A percentile compares a stretch with the other conserved stretches of the same genome.
Evolutionary conservation across 2,797 vertebrate species (phyloP).

Genomic region (Danio choprae): DNA sequence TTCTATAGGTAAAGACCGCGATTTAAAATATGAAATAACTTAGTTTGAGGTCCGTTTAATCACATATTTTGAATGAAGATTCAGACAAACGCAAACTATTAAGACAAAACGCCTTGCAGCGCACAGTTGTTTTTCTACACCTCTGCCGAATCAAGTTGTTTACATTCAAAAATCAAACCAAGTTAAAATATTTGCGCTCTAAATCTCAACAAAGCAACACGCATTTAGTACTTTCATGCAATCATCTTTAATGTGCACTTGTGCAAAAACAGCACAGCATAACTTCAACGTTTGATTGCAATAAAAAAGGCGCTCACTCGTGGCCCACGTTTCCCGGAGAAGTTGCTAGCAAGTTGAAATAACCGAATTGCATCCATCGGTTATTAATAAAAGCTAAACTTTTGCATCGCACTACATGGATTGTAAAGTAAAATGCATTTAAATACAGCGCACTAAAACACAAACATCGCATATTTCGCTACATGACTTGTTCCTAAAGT

Average conservation of each 20-base stretch:
- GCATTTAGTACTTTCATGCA: not conserved
- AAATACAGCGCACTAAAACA: not conserved
- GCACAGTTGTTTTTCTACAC: not conserved
- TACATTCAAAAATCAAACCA: slow-evolving; percentile 19
- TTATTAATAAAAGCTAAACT: not conserved
- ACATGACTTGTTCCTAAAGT: not conserved
- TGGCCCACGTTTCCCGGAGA: slow-evolving; percentile 13
- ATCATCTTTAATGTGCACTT: accelerated
- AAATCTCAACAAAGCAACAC: not conserved
- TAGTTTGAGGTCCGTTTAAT: not conserved
- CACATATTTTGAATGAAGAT: not conserved
- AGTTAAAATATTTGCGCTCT: slow-evolving; percentile 20
- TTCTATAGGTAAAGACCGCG: not conserved
- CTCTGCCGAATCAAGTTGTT: not conserved
- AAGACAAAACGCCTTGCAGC: not conserved
- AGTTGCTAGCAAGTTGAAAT: slow-evolving; percentile 1
- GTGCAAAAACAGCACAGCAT: not conserved
- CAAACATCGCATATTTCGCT: not conserved
- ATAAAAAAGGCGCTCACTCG: slow-evolving; percentile 23
- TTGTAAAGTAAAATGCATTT: not conserved
- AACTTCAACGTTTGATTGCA: not conserved
- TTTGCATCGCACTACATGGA: not conserved
- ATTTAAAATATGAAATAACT: not conserved
- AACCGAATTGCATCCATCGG: not conserved
- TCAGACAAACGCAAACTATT: no score